A percentile compares a stretch with the other conserved stretches of the same genome.
Conservation (phyloP, 2,888 invertebrate genomes). For the Perdita meconis region DNA sequence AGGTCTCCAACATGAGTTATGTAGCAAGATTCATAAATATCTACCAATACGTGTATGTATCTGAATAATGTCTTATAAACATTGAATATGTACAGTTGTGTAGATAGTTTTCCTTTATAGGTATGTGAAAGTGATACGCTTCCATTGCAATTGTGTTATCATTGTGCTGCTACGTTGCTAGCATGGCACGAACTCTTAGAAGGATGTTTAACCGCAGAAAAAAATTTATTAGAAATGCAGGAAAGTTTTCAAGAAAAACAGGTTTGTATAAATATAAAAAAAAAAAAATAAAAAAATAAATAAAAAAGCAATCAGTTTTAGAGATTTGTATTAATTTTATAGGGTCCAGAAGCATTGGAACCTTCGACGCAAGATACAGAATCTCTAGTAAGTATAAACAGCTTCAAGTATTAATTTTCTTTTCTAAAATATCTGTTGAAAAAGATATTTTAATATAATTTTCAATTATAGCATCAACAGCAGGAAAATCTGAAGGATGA, state of each 20-base stretch:
- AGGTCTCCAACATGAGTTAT: conserved; percentile 86
- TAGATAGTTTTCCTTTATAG: conserved; percentile 77
- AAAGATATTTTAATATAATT: conserved; percentile 11
- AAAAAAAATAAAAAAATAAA: not conserved
- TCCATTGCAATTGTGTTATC: conserved; percentile 87
- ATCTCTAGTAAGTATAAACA: conserved; percentile 44
- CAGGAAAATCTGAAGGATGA: conserved; percentile 43
- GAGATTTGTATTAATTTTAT: not conserved
- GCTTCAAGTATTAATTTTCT: not conserved
- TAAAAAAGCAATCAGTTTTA: not conserved
- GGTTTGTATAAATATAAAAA: conserved; percentile 35
- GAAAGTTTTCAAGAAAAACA: conserved; percentile 67
- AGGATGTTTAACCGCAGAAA: conserved; percentile 86
- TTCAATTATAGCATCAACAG: conserved; percentile 44
- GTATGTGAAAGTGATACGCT: conserved; percentile 85
- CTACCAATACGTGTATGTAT: conserved; percentile 87
- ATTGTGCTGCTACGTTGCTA: conserved; percentile 87
- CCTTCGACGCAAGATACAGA: conserved; percentile 30
- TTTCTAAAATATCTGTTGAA: not conserved
- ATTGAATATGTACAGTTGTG: not conserved
- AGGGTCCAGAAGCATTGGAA: conserved; percentile 39
- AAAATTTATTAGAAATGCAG: conserved; percentile 78
- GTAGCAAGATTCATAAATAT: conserved; percentile 87
- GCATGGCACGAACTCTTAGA: conserved; percentile 88
- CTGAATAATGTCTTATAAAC: not conserved